A percentile compares a stretch with the other conserved stretches of the same genome.
Evolutionary conservation across 2,797 vertebrate species (phyloP).

Genomic region (Phataginus tetradactyla): DNA sequence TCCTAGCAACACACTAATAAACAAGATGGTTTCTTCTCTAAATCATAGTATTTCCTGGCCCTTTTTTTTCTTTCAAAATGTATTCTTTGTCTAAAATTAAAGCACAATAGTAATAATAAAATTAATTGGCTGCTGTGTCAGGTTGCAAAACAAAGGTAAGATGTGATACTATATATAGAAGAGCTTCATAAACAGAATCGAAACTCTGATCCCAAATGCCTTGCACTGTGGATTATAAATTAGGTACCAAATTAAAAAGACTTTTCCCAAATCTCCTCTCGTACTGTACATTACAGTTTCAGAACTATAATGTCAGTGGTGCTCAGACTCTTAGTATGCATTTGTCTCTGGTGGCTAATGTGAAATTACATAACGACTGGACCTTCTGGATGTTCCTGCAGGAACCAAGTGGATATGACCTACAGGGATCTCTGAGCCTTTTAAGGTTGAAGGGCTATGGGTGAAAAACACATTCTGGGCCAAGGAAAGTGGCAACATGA

Average conservation of each 20-base stretch:
- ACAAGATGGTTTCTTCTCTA: background rate
- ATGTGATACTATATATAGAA: constrained; percentile 16
- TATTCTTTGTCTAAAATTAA: constrained; percentile 49
- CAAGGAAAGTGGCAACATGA: background rate
- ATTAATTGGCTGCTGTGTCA: constrained; percentile 4
- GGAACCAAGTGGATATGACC: background rate
- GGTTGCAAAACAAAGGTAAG: background rate
- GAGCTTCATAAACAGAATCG: constrained; percentile 35
- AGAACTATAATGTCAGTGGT: background rate
- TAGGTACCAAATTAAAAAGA: background rate
- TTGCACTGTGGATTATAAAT: background rate
- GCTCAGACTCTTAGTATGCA: background rate
- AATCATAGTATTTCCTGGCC: background rate
- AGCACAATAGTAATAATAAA: background rate
- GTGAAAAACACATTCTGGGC: background rate
- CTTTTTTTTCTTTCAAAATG: constrained; percentile 18
- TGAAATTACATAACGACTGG: background rate
- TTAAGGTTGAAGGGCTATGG: background rate
- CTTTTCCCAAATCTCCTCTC: background rate
- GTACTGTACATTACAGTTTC: background rate
- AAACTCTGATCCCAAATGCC: background rate
- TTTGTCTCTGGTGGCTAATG: background rate
- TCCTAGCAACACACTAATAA: background rate
- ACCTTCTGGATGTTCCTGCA: background rate
- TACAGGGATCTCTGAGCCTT: background rate